Evolutionary conservation across 2,888 invertebrate species (phyloP).

Genomic region (Pheosia tremula): DNA sequence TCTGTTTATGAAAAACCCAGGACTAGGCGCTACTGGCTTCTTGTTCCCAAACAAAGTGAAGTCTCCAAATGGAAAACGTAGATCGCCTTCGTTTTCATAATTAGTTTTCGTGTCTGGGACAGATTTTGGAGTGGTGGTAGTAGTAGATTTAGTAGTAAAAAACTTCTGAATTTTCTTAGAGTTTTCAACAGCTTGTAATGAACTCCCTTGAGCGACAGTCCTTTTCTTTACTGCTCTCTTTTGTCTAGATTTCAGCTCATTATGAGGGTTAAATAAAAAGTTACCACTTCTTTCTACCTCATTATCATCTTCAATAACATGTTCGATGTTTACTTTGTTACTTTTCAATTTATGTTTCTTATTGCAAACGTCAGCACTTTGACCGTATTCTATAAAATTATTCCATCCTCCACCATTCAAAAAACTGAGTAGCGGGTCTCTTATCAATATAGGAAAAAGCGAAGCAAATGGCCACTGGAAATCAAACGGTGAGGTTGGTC

Average conservation of each 20-base stretch:
- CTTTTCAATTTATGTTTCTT: conserved; percentile 60
- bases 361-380: conserved; percentile 80
- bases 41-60: conserved; percentile 61
- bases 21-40: conserved; percentile 71
- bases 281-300: conserved; percentile 16
- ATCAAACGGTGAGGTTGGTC: conserved; percentile 48
- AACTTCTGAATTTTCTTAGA: conserved; percentile 55
- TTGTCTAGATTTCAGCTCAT: conserved; percentile 46
- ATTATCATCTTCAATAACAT: conserved; percentile 13
- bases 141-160: conserved; percentile 50
- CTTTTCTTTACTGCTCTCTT: conserved; percentile 66
- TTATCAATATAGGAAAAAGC: conserved; percentile 83
- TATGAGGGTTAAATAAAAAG: conserved; percentile 21
- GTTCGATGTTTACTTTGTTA: conserved; percentile 20
- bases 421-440: conserved; percentile 82
- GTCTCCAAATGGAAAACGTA: conserved; percentile 52
- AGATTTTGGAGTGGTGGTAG: conserved; percentile 51
- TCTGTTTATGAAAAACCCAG: conserved; percentile 88
- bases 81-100: conserved; percentile 48
- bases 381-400: conserved; percentile 85
- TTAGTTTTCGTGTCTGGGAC: conserved; percentile 53
- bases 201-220: conserved; percentile 48
- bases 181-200: conserved; percentile 48
- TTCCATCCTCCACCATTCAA: conserved; percentile 79
- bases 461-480: conserved; percentile 80